Evolutionary conservation across 1,140 invertebrate species (phyloP).

Genomic region (Hyphantria cunea): DNA sequence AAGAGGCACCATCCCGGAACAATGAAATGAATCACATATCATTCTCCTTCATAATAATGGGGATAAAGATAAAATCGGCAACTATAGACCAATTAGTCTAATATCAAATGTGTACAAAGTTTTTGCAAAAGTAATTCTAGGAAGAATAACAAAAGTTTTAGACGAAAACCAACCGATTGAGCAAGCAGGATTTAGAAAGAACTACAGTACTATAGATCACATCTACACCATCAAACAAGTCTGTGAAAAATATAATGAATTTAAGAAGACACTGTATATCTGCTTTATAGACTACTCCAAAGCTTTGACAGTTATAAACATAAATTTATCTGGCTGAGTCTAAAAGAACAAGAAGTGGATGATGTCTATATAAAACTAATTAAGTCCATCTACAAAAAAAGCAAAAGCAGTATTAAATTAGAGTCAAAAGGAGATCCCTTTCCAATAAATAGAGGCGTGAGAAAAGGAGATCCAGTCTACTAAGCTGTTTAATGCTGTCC

Average conservation of each 20-base stretch:
- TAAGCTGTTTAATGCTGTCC: constrained; percentile 29
- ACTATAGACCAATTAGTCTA: constrained; percentile 15
- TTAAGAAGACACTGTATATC: constrained; percentile 9
- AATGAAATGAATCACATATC: constrained; percentile 14
- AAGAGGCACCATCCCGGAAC: not conserved
- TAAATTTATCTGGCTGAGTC: constrained; percentile 2
- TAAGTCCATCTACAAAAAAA: constrained; percentile 13
- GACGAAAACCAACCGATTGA: constrained; percentile 21
- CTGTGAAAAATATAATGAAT: constrained; percentile 28
- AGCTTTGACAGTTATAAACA: constrained; percentile 21
- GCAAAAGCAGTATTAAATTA: constrained; percentile 12
- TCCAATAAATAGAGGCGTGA: constrained; percentile 31
- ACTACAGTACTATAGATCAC: constrained; percentile 5
- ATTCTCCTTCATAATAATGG: constrained; percentile 10
- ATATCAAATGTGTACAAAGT: constrained; percentile 5
- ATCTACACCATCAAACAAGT: constrained; percentile 19
- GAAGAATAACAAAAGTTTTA: constrained; percentile 4
- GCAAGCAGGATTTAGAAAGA: constrained; percentile 6
- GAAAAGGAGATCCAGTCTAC: constrained; percentile 31
- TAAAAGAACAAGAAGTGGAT: constrained; percentile 11
- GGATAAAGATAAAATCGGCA: constrained; percentile 2
- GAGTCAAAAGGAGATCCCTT: constrained; percentile 20
- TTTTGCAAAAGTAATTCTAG: constrained; percentile 10
- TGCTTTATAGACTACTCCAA: constrained; percentile 24
- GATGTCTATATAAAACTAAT: constrained; percentile 3